Conservation (phyloP, 1,140 invertebrate genomes). For the Teleogryllus occipitalis region DNA sequence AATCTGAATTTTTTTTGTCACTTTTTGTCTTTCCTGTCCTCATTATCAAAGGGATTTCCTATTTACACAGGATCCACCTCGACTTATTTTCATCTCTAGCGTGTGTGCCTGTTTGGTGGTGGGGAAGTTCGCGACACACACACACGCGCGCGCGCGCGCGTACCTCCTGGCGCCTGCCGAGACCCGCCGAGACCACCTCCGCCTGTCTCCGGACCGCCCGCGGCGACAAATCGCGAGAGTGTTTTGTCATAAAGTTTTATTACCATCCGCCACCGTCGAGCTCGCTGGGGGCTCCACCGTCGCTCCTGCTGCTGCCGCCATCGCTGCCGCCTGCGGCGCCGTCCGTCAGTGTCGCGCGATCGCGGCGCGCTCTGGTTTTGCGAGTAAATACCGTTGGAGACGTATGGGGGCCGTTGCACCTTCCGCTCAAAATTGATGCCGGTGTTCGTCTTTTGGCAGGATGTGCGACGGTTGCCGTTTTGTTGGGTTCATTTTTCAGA, state of each 20-base stretch:
- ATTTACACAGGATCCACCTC: too few species aligned
- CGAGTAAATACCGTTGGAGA: neutral
- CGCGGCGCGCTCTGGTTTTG: neutral
- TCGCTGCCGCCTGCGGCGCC: too few species aligned
- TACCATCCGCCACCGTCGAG: neutral
- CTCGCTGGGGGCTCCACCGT: neutral
- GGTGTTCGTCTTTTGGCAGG: neutral
- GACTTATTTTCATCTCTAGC: too few species aligned
- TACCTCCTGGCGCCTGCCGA: too few species aligned
- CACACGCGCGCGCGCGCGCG: too few species aligned
- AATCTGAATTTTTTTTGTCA: too few species aligned
- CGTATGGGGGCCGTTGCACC: neutral
- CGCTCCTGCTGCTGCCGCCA: neutral
- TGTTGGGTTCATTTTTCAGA: too few species aligned
- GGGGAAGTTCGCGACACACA: too few species aligned
- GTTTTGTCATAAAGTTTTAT: slow-evolving; percentile 6
- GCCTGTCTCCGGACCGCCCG: neutral
- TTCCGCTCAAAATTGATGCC: neutral
- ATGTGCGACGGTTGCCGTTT: neutral
- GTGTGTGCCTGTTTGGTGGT: too few species aligned
- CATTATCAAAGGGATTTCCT: too few species aligned
- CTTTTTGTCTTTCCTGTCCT: too few species aligned
- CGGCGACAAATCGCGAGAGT: neutral
- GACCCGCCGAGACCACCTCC: neutral
- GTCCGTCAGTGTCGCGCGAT: neutral